phyloP scores from a whole-genome alignment of 2,888 invertebrate genomes.

The Melikaiella ostensackeni region DNA sequence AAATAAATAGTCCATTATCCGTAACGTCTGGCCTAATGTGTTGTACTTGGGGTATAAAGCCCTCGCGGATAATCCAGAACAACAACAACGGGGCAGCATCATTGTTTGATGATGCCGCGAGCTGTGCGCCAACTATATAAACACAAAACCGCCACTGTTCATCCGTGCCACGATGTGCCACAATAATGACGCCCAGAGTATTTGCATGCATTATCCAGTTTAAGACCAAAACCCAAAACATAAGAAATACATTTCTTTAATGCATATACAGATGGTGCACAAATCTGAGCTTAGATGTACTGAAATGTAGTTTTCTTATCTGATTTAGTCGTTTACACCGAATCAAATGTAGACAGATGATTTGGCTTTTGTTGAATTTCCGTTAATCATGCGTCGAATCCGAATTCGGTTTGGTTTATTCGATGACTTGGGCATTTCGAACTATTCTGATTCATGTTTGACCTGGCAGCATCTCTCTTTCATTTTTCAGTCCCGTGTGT shows the following conservation, averaged over 20 bases:
- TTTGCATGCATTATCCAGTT: constrained; percentile 60
- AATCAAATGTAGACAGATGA: neutral
- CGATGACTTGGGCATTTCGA: constrained; percentile 27
- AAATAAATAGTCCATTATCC: constrained; percentile 73
- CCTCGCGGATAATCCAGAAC: constrained; percentile 71
- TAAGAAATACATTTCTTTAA: neutral
- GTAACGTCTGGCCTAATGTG: constrained; percentile 63
- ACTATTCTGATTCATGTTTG: constrained; percentile 7
- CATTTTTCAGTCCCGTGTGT: neutral
- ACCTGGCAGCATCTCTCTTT: neutral
- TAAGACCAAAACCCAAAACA: constrained; percentile 42
- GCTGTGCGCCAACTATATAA: constrained; percentile 66
- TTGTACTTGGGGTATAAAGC: constrained; percentile 63
- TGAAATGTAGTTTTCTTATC: neutral
- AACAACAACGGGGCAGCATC: constrained; percentile 65
- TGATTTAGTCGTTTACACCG: too few species aligned
- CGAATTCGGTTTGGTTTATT: constrained; percentile 12
- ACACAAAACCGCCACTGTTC: constrained; percentile 52
- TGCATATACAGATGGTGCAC: neutral
- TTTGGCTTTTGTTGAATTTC: neutral
- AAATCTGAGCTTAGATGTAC: neutral
- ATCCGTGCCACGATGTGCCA: constrained; percentile 47
- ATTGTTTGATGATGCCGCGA: constrained; percentile 53
- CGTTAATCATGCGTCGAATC: constrained; percentile 21
- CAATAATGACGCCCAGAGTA: constrained; percentile 53